Base-by-base conservation (phyloP, 2,888 invertebrate genomes). In the Empis livida region DNA sequence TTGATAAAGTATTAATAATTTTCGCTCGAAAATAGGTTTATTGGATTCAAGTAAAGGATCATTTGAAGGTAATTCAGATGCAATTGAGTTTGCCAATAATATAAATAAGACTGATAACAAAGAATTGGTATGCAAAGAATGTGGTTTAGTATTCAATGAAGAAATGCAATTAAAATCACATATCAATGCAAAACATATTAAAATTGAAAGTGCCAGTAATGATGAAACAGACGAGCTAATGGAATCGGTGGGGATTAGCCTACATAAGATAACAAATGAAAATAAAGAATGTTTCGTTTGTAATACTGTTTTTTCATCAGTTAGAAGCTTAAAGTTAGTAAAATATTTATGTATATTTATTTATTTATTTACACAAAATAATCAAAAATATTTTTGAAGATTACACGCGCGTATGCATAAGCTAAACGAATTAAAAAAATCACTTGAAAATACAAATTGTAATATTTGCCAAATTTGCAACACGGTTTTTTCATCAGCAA, bases 391-490 rank as follows among this genome's bases (percentile, higher is more conserved):
- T 32, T 49, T 53, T 1, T 47, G 52, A 31, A 46, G 43, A 16
- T 52, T 51, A 16, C 56, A 57, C 23, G 47, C 45, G 37, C 54
- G 55, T 14, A 41, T 42, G 46, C 55, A 56, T 17, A 38, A 9
- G 13, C 40, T 27, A 9, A 27, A 5, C 39, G 23, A 38, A n/a
- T n/a, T n/a, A n/a, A n/a, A n/a, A 38, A 41, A 35, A 37, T 27
- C 0, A 17, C 16, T 16, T 20, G 43, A 31, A 2, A 42, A 42
- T 8, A 49, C 53, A 15, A 48, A 54, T 11, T 85, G 85, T 55
- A 71, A 72, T 9, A 70, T 77, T n/a, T 85, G 85, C 57, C 75
- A 72, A 9, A 70, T 77, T n/a, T 85, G 85, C 57, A 75, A 75
- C 37, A 86, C 85, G 0, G 67, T 73, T 27, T 85, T 85, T 57